Evolutionary conservation across 2,113 vertebrate genomes (phyloP).

Genomic region (Lichenostomus cassidix): DNA sequence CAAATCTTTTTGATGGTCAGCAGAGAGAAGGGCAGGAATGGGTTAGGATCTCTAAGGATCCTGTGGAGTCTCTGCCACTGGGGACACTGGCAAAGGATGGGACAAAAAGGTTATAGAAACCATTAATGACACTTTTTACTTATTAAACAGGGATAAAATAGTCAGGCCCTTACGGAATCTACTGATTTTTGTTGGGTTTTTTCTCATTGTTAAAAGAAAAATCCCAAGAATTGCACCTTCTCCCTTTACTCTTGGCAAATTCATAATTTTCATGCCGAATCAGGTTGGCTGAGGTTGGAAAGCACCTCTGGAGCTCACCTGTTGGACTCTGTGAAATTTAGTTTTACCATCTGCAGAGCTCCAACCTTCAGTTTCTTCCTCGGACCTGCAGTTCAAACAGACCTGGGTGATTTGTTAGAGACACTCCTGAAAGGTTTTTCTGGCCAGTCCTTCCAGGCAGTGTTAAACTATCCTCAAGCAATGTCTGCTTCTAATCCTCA

Average conservation of each 20-base stretch:
- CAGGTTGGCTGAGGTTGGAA: not conserved
- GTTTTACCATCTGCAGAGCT: not conserved
- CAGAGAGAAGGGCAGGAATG: not conserved
- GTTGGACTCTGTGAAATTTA: not conserved
- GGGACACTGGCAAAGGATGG: not conserved
- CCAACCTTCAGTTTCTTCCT: not conserved
- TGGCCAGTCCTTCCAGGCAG: not conserved
- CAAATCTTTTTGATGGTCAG: not conserved
- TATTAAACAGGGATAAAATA: not conserved
- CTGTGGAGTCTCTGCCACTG: not conserved
- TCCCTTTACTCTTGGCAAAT: not conserved
- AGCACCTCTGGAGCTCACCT: not conserved
- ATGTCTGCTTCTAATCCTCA: not conserved
- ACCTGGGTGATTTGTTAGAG: not conserved
- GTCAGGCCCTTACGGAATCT: not conserved
- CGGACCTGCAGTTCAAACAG: not conserved
- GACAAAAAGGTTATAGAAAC: not conserved
- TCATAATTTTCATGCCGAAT: not conserved
- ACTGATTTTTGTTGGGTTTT: not conserved
- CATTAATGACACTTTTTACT: not conserved
- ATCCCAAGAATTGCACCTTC: not conserved
- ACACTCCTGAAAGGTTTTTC: not conserved
- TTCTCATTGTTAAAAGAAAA: not conserved
- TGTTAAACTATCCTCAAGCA: not conserved
- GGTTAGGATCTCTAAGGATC: accelerated